phyloP scores from a whole-genome alignment of 2,113 vertebrate genomes.

The Clarias magur region DNA sequence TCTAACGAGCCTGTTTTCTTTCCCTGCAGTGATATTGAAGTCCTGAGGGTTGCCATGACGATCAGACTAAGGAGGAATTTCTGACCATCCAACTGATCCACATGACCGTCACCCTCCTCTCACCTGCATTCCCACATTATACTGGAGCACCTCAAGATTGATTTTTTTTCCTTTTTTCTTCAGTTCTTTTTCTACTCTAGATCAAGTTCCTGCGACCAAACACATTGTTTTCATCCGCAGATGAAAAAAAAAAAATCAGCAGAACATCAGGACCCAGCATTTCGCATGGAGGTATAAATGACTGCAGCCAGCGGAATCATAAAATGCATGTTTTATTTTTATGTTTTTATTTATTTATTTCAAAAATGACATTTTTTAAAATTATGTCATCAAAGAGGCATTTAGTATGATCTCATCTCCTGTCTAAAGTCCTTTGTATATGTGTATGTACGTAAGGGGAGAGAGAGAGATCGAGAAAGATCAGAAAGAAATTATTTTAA shows the following conservation, averaged over 20 bases:
- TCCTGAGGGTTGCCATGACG: slow-evolving; percentile 58
- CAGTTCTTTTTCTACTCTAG: slow-evolving; percentile 23
- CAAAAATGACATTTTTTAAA: slow-evolving; percentile 35
- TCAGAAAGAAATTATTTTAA: background rate
- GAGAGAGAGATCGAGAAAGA: background rate
- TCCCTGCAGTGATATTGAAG: slow-evolving; percentile 68
- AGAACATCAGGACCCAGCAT: slow-evolving; percentile 18
- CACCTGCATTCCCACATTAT: slow-evolving; percentile 25
- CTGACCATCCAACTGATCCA: slow-evolving; percentile 25
- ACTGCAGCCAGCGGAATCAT: slow-evolving; percentile 26
- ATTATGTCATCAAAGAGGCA: slow-evolving; percentile 41
- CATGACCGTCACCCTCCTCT: slow-evolving; percentile 38
- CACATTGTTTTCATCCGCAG: background rate
- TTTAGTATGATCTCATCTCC: slow-evolving; percentile 43
- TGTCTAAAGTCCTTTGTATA: slow-evolving; percentile 19
- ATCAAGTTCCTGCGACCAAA: slow-evolving; percentile 30
- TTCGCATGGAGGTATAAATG: slow-evolving; percentile 31
- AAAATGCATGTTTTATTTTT: slow-evolving; percentile 35
- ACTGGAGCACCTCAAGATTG: slow-evolving; percentile 32
- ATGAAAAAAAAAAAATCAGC: slow-evolving; percentile 23
- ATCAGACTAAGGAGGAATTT: background rate
- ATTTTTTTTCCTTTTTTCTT: background rate
- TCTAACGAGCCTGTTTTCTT: slow-evolving; percentile 11
- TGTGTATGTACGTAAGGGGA: slow-evolving; percentile 13
- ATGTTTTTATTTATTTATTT: background rate